Conservation (phyloP, 2,797 vertebrate genomes). For the Hemibagrus guttatus region DNA sequence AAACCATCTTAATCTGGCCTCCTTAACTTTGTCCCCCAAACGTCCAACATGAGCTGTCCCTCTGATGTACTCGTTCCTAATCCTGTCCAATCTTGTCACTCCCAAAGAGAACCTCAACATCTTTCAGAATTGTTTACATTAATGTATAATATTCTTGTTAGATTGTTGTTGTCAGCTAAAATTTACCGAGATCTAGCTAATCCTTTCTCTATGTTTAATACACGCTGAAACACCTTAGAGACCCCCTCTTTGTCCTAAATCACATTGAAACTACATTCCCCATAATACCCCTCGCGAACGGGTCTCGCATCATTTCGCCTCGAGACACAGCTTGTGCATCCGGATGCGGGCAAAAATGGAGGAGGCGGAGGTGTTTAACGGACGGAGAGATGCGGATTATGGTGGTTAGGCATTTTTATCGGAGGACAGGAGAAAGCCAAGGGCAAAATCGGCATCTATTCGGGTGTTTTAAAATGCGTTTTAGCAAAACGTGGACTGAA, state of each 20-base stretch:
- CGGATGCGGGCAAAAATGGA: constrained; percentile 75
- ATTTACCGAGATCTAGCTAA: background rate
- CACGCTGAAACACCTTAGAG: background rate
- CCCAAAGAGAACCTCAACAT: no score
- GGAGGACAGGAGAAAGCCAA: constrained; percentile 8
- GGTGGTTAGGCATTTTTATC: constrained; percentile 21
- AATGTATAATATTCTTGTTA: background rate
- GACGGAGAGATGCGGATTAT: constrained; percentile 70
- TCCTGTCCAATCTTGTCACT: no score
- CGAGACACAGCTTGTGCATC: constrained; percentile 57
- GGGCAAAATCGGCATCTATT: constrained; percentile 3
- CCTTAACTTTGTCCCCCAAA: no score
- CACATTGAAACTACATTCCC: constrained; percentile 49
- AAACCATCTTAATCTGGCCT: no score
- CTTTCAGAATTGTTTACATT: background rate
- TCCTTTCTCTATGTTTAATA: background rate
- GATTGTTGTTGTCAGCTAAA: background rate
- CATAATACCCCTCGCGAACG: constrained; percentile 51
- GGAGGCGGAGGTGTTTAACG: constrained; percentile 64
- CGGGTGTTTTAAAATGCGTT: background rate
- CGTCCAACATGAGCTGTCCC: no score
- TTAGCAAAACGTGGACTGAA: constrained; percentile 9
- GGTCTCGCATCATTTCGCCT: constrained; percentile 19
- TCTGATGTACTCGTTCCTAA: no score
- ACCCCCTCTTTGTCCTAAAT: background rate